phyloP scores from a whole-genome alignment of 1,140 invertebrate species.

The Pantala flavescens region DNA sequence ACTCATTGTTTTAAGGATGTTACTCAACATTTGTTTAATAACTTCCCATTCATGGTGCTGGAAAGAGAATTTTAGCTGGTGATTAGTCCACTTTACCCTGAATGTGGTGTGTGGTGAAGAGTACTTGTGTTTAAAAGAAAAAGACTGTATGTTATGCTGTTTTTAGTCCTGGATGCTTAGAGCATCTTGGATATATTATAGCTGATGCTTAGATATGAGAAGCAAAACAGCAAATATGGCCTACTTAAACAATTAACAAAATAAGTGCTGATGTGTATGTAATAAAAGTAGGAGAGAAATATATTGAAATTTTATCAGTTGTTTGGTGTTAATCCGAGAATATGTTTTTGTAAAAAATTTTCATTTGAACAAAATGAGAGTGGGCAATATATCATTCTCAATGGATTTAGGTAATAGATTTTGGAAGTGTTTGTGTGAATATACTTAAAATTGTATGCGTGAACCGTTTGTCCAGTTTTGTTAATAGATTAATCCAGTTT shows the following conservation, averaged over 20 bases:
- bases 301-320: neutral
- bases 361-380: neutral
- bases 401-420: neutral
- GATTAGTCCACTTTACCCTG: neutral
- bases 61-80: neutral
- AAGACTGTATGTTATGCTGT: neutral
- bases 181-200: neutral
- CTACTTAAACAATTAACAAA: neutral
- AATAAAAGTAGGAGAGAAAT: neutral
- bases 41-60: neutral
- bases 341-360: neutral
- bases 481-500: neutral
- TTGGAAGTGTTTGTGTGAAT: conserved; percentile 2
- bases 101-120: neutral
- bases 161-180: neutral
- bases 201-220: neutral
- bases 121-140: neutral
- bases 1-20: neutral
- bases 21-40: neutral
- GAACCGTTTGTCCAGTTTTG: neutral
- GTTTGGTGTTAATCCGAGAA: neutral
- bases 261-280: neutral
- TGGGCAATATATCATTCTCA: neutral
- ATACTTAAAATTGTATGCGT: neutral
- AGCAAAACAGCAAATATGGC: neutral